Base-by-base conservation (phyloP, 2,797 vertebrate species). In the Sphenopsis melanotis region DNA sequence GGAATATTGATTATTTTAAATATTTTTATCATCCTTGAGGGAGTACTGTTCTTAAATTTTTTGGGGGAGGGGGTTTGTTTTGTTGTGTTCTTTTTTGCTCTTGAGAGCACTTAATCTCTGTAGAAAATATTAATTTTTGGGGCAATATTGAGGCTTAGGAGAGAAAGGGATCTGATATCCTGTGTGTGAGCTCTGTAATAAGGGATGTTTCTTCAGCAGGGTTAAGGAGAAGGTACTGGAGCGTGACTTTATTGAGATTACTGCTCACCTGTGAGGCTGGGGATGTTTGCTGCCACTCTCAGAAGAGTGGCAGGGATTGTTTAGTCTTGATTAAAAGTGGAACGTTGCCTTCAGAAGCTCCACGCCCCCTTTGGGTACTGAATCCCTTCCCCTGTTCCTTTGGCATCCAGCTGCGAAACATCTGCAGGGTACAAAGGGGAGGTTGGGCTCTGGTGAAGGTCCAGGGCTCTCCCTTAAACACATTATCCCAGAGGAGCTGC, bases 21-120 rank as follows among this genome's bases (percentile, higher is more conserved):
- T 13, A 34, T 41, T 60, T 42, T 34, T 2, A 42, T 7, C 4
- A 20, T 17, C 14, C 52, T 49, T 42, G 5, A 20, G 34, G 13
- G 10, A 64, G 1, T 4, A 24, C 17, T 17, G 46, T 3, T 75
- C 34, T 39, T 12, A 11, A 47, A 3, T 21, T 21, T 15, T 30
- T 30, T 20, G 8, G 41, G 41, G 41, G 41, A 18, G 9, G 2
- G 15, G 3, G 1, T 1, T 15, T 32, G 19, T 52, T 59, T n/a
- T 52, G 23, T 8, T n/a, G 15, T 20, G 23, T 10, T 10, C 0
- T 19, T 1, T 6, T 44, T 21, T 4, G 3, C 1, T 71, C 30
- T 47, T 65, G 27, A 0, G 2, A 82, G 20, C n/a, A 46, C 32
- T 52, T 89, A 44, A 56, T 87, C 21, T 85, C 52, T 47, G 17